Conservation (phyloP, 1,140 invertebrate species). For the Drosophila biarmipes region DNA sequence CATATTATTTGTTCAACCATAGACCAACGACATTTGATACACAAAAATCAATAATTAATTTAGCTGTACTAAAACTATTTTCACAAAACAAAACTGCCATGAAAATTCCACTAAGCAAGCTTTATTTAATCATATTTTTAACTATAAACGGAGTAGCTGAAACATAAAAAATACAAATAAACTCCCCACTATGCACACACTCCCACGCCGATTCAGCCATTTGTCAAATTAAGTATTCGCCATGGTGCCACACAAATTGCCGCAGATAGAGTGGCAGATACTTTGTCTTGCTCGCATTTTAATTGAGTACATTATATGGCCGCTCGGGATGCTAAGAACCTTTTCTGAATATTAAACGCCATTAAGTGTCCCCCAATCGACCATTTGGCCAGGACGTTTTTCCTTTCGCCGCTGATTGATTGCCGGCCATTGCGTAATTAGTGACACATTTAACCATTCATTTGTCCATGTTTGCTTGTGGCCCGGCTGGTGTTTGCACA, state of each 20-base stretch:
- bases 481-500: conserved; percentile 38
- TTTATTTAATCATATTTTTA: neutral
- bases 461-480: conserved; percentile 28
- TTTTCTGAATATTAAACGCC: conserved; percentile 47
- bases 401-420: conserved; percentile 34
- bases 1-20: neutral
- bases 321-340: conserved; percentile 31
- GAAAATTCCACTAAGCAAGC: too few relatives aligned
- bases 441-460: conserved; percentile 46
- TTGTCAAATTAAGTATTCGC: conserved; percentile 52
- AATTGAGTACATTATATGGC: conserved; percentile 46
- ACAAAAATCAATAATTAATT: neutral
- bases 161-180: neutral
- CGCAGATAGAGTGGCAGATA: conserved; percentile 31
- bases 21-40: neutral
- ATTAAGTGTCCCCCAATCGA: conserved; percentile 39
- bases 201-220: conserved; percentile 28
- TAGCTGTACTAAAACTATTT: too few relatives aligned
- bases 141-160: neutral
- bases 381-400: conserved; percentile 32
- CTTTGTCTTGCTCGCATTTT: conserved; percentile 47
- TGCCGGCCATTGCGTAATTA: conserved; percentile 43
- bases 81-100: too few relatives aligned
- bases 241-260: conserved; percentile 32
- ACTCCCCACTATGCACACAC: neutral